Evolutionary conservation across 2,888 invertebrate genomes (phyloP).

Genomic region (Dusona sp.): DNA sequence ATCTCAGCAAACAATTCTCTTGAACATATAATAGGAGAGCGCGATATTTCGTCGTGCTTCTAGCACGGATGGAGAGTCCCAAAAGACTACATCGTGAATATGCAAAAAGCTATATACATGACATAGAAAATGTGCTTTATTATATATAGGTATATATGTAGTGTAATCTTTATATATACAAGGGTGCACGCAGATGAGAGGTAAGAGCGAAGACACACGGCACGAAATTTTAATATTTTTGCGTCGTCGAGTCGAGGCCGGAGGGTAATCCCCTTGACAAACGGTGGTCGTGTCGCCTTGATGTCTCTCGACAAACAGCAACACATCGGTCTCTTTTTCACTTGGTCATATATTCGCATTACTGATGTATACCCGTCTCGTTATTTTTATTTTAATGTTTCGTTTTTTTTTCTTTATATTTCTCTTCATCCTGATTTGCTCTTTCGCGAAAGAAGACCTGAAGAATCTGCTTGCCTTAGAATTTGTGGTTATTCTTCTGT

Average conservation of each 20-base stretch:
- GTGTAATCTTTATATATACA: neutral
- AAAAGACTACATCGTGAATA: constrained; percentile 25
- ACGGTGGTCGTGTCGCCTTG: constrained; percentile 77
- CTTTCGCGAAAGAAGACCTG: neutral
- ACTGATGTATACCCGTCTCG: constrained; percentile 14
- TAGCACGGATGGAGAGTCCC: constrained; percentile 37
- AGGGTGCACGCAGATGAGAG: constrained; percentile 34
- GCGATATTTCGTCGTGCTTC: constrained; percentile 43
- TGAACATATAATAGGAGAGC: constrained; percentile 45
- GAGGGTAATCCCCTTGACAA: constrained; percentile 80
- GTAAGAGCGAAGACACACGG: constrained; percentile 72
- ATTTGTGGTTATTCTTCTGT: constrained; percentile 9
- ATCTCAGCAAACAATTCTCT: constrained; percentile 63
- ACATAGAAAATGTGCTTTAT: constrained; percentile 36
- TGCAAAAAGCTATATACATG: constrained; percentile 52
- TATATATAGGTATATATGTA: constrained; percentile 16
- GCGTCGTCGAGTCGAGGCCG: constrained; percentile 67
- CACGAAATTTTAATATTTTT: constrained; percentile 80
- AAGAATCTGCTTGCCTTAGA: constrained; percentile 20
- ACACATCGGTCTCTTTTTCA: constrained; percentile 76
- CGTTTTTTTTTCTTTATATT: constrained; percentile 18
- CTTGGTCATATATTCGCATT: constrained; percentile 62
- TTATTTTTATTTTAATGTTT: constrained; percentile 22
- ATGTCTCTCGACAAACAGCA: constrained; percentile 81
- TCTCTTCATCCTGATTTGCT: constrained; percentile 16